phyloP scores from a whole-genome alignment of 1,140 invertebrate genomes.

The Conus ventricosus region DNA sequence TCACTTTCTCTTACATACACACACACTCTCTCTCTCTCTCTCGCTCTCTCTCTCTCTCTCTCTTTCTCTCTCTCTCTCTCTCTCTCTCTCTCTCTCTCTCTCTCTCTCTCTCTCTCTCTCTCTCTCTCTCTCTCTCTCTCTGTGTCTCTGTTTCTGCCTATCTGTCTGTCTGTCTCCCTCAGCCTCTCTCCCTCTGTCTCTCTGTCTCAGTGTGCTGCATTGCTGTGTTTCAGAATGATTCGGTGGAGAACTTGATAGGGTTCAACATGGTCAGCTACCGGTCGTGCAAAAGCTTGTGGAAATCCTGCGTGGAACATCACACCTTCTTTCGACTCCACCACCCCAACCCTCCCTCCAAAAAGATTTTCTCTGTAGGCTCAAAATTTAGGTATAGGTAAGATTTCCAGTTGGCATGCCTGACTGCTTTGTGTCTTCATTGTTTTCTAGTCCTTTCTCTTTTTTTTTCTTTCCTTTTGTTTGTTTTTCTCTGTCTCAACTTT shows the following conservation, averaged over 20 bases:
- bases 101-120: too few species aligned
- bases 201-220: too few species aligned
- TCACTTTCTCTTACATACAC: too few species aligned
- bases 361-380: slow-evolving; percentile 76
- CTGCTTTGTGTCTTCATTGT: neutral
- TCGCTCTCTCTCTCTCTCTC: too few species aligned
- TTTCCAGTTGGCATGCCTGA: slow-evolving; percentile 18
- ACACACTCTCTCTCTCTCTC: too few species aligned
- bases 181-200: too few species aligned
- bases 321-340: slow-evolving; percentile 95
- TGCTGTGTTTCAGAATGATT: slow-evolving; percentile 84
- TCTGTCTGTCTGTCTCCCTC: too few species aligned
- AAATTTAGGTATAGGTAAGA: slow-evolving; percentile 78
- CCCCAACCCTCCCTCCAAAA: slow-evolving; percentile 77
- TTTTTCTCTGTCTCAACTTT: neutral
- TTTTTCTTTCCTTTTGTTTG: neutral
- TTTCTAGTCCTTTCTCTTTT: neutral
- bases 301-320: slow-evolving; percentile 98
- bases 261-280: slow-evolving; percentile 94
- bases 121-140: too few species aligned
- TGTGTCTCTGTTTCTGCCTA: too few species aligned
- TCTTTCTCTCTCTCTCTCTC: too few species aligned
- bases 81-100: too few species aligned
- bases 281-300: slow-evolving; percentile 96
- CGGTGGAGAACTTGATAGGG: slow-evolving; percentile 93